A percentile compares a stretch with the other conserved stretches of the same genome.
Conservation (phyloP, 2,888 invertebrate genomes). For the Diarsia brunnea region DNA sequence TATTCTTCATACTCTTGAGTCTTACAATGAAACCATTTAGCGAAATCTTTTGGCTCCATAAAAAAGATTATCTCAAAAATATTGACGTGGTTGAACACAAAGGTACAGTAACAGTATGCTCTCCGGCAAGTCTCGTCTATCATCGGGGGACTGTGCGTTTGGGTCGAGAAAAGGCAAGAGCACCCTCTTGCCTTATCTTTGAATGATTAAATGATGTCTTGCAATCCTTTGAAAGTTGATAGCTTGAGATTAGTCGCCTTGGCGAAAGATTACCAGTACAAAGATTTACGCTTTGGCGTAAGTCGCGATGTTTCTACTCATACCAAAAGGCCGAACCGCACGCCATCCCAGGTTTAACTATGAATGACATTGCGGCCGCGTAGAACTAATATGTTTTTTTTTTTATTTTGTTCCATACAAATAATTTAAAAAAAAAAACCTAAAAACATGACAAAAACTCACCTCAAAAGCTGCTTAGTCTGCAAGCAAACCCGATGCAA, state of each 20-base stretch:
- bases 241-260: no score
- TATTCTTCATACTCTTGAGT: background rate
- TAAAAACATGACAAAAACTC: conserved; percentile 50
- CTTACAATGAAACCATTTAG: background rate
- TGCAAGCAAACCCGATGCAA: conserved; percentile 97
- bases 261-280: no score
- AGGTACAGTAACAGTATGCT: background rate
- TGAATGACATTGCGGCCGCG: background rate
- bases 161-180: no score
- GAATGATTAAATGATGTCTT: no score
- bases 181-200: no score
- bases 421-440: no score
- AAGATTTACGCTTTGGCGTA: background rate
- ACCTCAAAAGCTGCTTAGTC: conserved; percentile 96
- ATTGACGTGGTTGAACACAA: background rate
- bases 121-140: background rate
- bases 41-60: no score
- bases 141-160: background rate
- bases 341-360: background rate
- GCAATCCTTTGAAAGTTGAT: no score
- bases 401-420: background rate
- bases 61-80: background rate
- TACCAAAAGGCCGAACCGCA: background rate
- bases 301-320: background rate
- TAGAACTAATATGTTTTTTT: background rate